A percentile compares a stretch with the other conserved stretches of the same genome.
Evolutionary conservation across 2,113 vertebrate species (phyloP).

Genomic region (Xenus cinereus): DNA sequence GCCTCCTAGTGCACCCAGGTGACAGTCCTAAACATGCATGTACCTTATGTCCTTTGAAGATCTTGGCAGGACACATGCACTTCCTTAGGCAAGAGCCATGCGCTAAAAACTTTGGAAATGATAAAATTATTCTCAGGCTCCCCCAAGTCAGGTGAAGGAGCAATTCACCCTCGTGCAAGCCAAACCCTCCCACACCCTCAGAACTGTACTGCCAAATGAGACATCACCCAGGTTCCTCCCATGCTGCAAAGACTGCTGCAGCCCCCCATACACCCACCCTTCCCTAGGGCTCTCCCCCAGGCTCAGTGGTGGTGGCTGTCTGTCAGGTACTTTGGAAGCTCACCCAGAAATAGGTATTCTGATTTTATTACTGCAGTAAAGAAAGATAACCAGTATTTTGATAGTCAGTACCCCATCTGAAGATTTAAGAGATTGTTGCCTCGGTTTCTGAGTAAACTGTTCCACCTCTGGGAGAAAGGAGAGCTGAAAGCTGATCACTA

Average conservation of each 20-base stretch:
- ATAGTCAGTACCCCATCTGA: background rate
- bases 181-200: background rate
- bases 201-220: background rate
- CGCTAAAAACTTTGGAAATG: background rate
- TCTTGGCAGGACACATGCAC: background rate
- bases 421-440: background rate
- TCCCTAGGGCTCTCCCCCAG: background rate
- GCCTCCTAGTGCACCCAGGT: background rate
- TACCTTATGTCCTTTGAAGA: background rate
- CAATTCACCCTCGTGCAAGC: background rate
- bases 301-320: background rate
- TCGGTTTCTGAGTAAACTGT: background rate
- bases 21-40: accelerated
- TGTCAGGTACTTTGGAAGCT: background rate
- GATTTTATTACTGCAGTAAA: background rate
- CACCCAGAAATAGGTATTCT: background rate
- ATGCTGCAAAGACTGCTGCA: background rate
- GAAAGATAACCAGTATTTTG: background rate
- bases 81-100: background rate
- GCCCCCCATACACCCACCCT: background rate
- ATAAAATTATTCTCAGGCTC: background rate
- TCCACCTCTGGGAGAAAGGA: background rate
- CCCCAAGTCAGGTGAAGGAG: background rate
- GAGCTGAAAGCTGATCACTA: background rate
- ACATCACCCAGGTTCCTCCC: background rate